These are phyloP conservation scores for Eurosta solidaginis DNA, from an alignment of 1,140 invertebrate genomes.

Conservation along the genomic window DNA sequence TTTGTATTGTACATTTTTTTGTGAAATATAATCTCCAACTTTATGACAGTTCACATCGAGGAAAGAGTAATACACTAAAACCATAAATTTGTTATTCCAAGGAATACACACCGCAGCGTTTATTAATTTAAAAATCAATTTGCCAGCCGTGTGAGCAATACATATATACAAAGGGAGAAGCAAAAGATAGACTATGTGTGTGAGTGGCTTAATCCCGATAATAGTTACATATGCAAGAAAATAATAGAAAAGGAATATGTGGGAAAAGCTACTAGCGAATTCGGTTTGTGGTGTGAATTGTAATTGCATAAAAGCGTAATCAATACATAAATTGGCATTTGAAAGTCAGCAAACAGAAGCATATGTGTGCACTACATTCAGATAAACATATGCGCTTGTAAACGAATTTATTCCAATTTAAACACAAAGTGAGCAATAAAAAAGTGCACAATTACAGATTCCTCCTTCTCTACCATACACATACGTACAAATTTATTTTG, in stretches of 20 bases:
- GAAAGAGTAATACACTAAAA: neutral
- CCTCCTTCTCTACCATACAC: no score
- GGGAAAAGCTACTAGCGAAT: neutral
- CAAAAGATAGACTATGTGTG: neutral
- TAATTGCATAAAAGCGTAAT: slow-evolving; percentile 24
- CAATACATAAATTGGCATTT: slow-evolving; percentile 27
- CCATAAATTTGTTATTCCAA: neutral
- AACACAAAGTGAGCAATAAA: neutral
- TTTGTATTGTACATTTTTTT: no score
- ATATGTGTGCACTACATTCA: neutral
- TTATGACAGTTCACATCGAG: no score
- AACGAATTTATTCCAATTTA: neutral
- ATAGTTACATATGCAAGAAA: neutral
- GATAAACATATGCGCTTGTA: neutral
- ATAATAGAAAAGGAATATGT: neutral
- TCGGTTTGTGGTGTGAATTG: slow-evolving; percentile 2
- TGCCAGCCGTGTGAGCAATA: neutral
- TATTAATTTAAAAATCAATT: slow-evolving; percentile 29
- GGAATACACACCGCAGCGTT: neutral
- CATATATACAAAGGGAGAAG: neutral
- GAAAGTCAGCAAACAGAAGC: neutral
- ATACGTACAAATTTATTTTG: no score
- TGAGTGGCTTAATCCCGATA: neutral
- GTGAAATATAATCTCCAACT: no score
- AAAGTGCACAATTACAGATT: neutral